Conservation (phyloP, 2,113 vertebrate species). For the Asarcornis scutulata region DNA sequence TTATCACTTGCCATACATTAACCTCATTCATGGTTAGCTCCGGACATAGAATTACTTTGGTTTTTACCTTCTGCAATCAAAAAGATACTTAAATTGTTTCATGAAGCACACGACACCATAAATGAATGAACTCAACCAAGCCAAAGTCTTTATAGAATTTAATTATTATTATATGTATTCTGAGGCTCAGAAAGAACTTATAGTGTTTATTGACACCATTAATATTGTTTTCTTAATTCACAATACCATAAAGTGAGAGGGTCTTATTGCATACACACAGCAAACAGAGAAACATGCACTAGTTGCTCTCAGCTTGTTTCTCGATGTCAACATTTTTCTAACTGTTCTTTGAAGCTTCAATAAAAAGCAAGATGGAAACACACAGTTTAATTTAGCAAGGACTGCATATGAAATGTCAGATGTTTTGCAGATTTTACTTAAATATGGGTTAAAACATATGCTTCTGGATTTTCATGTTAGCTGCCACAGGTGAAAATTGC, state of each 20-base stretch:
- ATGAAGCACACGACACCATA: neutral
- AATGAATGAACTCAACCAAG: neutral
- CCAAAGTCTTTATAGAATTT: neutral
- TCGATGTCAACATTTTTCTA: neutral
- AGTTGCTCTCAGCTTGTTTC: neutral
- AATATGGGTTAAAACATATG: neutral
- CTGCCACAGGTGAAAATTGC: neutral
- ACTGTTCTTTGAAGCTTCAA: neutral
- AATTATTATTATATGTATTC: neutral
- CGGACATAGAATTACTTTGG: neutral
- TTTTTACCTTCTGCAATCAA: slow-evolving; percentile 14
- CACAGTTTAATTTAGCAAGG: neutral
- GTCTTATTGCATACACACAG: neutral
- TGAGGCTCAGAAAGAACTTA: neutral
- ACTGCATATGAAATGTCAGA: neutral
- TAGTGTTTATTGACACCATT: neutral
- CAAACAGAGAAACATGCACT: neutral
- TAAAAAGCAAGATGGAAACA: neutral
- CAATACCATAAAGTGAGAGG: neutral
- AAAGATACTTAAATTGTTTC: neutral
- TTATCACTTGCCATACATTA: neutral
- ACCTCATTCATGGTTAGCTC: neutral
- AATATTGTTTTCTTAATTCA: neutral
- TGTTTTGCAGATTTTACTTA: neutral
- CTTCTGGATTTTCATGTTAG: neutral